Percentiles rank a stretch among this genome's conserved stretches.
Conservation (phyloP, 1,140 invertebrate genomes). For the Heterodera schachtii region DNA sequence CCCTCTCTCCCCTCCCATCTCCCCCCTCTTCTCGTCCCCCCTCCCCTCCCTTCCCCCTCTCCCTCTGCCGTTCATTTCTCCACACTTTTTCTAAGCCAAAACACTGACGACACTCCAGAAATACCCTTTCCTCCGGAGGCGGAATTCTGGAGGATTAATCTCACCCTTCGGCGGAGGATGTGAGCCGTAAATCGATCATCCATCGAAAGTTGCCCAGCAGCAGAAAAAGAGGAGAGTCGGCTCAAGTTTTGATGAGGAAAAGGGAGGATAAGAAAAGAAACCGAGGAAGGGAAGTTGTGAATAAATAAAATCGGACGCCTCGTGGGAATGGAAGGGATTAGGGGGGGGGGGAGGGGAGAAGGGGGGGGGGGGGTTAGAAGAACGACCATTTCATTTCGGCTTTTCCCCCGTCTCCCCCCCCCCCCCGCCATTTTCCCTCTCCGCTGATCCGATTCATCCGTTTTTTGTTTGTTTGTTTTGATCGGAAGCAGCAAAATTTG, state of each 20-base stretch:
- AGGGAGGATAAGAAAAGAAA: background rate
- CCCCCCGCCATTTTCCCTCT: background rate
- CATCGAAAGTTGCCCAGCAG: background rate
- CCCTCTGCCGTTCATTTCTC: background rate
- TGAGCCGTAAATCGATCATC: conserved; percentile 20
- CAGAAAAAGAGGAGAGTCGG: background rate
- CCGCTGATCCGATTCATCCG: no score
- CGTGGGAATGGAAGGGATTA: no score
- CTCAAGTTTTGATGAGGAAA: background rate
- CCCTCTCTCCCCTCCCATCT: background rate
- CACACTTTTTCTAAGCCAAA: background rate
- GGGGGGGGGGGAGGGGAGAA: no score
- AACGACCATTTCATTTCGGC: background rate
- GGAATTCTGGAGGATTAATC: background rate
- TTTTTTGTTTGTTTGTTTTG: background rate
- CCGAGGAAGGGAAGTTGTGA: background rate
- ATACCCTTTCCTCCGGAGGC: background rate
- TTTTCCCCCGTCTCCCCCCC: background rate
- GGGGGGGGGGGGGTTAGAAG: no score
- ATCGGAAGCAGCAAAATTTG: background rate
- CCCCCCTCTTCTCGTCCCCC: no score
- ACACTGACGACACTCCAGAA: background rate
- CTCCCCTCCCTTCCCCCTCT: background rate
- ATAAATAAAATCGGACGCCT: background rate
- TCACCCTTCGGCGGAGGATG: background rate